Evolutionary conservation across 2,797 vertebrate species (phyloP).

Genomic region (Chaunax sp.): DNA sequence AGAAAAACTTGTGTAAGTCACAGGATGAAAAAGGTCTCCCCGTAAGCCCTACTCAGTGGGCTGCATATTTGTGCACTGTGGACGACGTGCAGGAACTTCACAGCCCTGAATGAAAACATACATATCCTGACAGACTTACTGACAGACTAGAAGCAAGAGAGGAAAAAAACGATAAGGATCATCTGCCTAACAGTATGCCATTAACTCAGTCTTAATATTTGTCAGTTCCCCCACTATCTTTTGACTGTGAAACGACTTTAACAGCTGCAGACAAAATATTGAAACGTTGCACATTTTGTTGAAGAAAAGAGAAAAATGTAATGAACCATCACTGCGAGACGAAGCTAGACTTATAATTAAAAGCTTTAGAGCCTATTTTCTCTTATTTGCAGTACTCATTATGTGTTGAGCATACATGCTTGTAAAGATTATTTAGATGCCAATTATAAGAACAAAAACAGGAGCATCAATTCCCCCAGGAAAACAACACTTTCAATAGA

Average conservation of each 20-base stretch:
- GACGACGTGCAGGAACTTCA: slow-evolving; percentile 64
- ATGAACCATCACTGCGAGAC: slow-evolving; percentile 51
- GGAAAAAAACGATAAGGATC: slow-evolving; percentile 22
- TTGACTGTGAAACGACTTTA: slow-evolving; percentile 41
- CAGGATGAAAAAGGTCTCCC: slow-evolving; percentile 57
- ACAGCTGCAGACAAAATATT: slow-evolving; percentile 31
- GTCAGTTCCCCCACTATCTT: slow-evolving; percentile 24
- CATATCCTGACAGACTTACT: slow-evolving; percentile 51
- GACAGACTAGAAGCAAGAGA: slow-evolving; percentile 46
- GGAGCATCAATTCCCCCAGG: slow-evolving; percentile 9
- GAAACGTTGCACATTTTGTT: slow-evolving; percentile 32
- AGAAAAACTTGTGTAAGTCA: slow-evolving; percentile 67
- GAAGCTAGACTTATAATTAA: slow-evolving; percentile 47
- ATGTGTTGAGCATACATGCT: slow-evolving; percentile 8
- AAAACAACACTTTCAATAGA: slow-evolving; percentile 48
- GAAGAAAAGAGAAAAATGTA: slow-evolving; percentile 29
- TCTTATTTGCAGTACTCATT: slow-evolving; percentile 33
- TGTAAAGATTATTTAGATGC: slow-evolving; percentile 29
- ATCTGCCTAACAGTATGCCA: slow-evolving; percentile 26
- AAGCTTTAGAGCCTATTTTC: slow-evolving; percentile 37
- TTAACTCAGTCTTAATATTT: slow-evolving; percentile 30
- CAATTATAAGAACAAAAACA: slow-evolving; percentile 36
- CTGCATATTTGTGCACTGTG: slow-evolving; percentile 73
- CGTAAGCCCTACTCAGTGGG: slow-evolving; percentile 69
- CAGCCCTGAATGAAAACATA: slow-evolving; percentile 67